These are phyloP conservation scores for Meandrusa payeni DNA, from an alignment of 2,888 invertebrate species.

Conservation along the genomic window DNA sequence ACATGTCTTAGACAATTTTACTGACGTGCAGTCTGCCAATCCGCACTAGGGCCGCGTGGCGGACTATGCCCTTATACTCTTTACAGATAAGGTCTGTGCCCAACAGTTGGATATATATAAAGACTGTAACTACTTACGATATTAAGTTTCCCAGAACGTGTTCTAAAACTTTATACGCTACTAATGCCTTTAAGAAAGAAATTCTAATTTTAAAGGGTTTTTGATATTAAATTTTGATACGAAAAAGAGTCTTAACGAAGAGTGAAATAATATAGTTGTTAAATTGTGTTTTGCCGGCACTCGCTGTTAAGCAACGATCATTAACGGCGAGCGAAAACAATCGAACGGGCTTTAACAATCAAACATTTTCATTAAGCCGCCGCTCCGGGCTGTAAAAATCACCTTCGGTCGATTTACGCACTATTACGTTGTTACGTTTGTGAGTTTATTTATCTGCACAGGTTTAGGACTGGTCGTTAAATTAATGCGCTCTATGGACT, in stretches of 20 bases:
- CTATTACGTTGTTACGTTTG: conserved; percentile 47
- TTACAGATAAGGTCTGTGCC: too few relatives aligned
- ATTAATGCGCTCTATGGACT: conserved; percentile 36
- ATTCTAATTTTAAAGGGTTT: too few relatives aligned
- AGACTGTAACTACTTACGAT: too few relatives aligned
- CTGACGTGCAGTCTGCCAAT: too few relatives aligned
- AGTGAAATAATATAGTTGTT: conserved; percentile 17
- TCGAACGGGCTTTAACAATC: conserved; percentile 53
- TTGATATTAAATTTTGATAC: conserved; percentile 1
- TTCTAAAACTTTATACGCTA: too few relatives aligned
- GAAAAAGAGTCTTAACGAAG: conserved; percentile 7
- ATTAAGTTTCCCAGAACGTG: too few relatives aligned
- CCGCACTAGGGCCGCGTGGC: too few relatives aligned
- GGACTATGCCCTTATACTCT: too few relatives aligned
- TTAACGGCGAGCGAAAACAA: conserved; percentile 53
- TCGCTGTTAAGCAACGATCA: conserved; percentile 38
- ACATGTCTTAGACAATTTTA: too few relatives aligned
- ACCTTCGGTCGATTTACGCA: conserved; percentile 53
- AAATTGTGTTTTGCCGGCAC: conserved; percentile 24
- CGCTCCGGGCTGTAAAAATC: conserved; percentile 51
- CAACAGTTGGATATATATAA: too few relatives aligned
- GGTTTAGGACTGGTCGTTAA: conserved; percentile 42
- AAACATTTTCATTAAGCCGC: conserved; percentile 58
- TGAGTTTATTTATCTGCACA: conserved; percentile 49
- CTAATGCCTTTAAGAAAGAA: too few relatives aligned